Evolutionary conservation across 2,888 invertebrate genomes (phyloP), one percentile per base, ranked within the genome.

Genomic region (Ornithoptera alexandrae): DNA sequence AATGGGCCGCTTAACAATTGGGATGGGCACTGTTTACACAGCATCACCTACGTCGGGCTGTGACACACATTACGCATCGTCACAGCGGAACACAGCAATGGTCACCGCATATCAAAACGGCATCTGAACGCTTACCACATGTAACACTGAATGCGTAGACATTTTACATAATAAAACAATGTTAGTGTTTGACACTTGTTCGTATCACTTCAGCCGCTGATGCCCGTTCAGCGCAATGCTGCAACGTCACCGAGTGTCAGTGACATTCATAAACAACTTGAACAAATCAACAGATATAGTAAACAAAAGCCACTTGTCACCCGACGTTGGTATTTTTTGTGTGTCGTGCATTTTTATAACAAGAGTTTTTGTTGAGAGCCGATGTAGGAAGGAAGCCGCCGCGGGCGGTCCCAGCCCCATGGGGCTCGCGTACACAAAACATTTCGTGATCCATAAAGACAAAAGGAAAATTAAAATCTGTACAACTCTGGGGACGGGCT

Each of bases 401-500:
- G 85, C 90, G 89, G 92, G 92, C 89, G 91, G 88, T 87, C 90
- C 76, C 71, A 79, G 85, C 86, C 86, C 90, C 91, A 90, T 83
- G 90, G 88, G 90, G 89, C 79, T 82, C 79, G 80, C 84, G 85
- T 86, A 89, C 86, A 91, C 91, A 91, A 90, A 91, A 92, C 90
- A 90, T 91, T 90, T 89, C 92, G 92, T 92, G 92, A 91, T 90
- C 89, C 89, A 87, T 85, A 90, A 90, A 92, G 90, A 92, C 91
- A 92, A 92, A 92, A 92, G 90, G 84, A 91, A 88, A 89, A 88
- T 90, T 89, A 87, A 89, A 89, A 88, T 88, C 85, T 86, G 86
- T 88, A 83, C 84, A 86, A 82, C 86, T 88, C 86, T 81, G 80
- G 84, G 83, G 83, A 84, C 81, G 80, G 78, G 78, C 79, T 79